These are phyloP conservation scores for Macrosiphum euphorbiae DNA, from an alignment of 2,888 invertebrate species.

Conservation along the genomic window DNA sequence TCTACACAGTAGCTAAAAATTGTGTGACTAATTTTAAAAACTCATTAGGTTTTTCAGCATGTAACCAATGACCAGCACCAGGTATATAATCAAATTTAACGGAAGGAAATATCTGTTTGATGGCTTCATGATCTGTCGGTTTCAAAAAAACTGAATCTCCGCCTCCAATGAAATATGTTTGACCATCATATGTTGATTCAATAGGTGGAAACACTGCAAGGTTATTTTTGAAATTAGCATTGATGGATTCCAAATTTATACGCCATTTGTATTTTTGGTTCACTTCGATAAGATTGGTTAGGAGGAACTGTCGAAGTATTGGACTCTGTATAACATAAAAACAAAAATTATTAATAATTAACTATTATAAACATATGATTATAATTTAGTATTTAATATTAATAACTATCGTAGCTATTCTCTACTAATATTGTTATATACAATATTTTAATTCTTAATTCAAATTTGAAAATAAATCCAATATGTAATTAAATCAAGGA, in stretches of 20 bases:
- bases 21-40: slow-evolving; percentile 78
- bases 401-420: background rate
- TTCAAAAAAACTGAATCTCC: slow-evolving; percentile 84
- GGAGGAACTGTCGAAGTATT: slow-evolving; percentile 78
- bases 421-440: background rate
- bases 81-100: slow-evolving; percentile 80
- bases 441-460: background rate
- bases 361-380: background rate
- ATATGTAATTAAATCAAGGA: background rate
- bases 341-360: slow-evolving; percentile 21
- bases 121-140: slow-evolving; percentile 75
- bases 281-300: slow-evolving; percentile 85
- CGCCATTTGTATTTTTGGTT: slow-evolving; percentile 81
- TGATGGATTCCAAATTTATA: slow-evolving; percentile 82
- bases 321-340: slow-evolving; percentile 69
- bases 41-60: slow-evolving; percentile 88
- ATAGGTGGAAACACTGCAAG: slow-evolving; percentile 78
- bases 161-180: slow-evolving; percentile 88
- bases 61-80: slow-evolving; percentile 94
- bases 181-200: slow-evolving; percentile 74
- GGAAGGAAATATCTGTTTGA: slow-evolving; percentile 80
- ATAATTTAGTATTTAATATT: background rate
- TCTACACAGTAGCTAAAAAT: slow-evolving; percentile 73
- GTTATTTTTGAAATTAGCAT: slow-evolving; percentile 76
- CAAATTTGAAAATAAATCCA: background rate